Conservation (phyloP, 2,113 vertebrate genomes). For the Chionodraco myersi region DNA sequence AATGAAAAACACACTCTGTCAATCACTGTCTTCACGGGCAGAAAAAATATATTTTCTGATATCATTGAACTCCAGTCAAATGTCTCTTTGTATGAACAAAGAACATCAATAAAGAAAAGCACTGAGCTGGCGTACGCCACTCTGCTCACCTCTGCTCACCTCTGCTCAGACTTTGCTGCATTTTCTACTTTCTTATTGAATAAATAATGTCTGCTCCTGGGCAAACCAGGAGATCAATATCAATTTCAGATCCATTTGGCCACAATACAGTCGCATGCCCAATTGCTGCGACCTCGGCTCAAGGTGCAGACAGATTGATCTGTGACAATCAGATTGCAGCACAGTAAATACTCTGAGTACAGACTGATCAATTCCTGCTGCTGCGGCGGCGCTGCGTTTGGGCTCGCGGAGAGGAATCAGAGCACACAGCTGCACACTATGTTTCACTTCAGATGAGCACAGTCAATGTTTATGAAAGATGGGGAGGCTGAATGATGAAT, state of each 20-base stretch:
- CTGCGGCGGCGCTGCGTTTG: conserved; percentile 15
- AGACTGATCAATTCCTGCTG: conserved; percentile 31
- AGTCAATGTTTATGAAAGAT: conserved; percentile 34
- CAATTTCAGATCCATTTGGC: conserved; percentile 66
- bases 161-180: conserved; percentile 11
- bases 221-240: conserved; percentile 67
- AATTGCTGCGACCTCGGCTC: conserved; percentile 28
- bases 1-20: too few relatives aligned
- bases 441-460: not conserved
- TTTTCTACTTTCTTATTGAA: conserved; percentile 54
- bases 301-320: conserved; percentile 58
- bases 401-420: conserved; percentile 19
- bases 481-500: conserved; percentile 35
- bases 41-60: not conserved
- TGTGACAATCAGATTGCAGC: conserved; percentile 58
- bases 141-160: conserved; percentile 21
- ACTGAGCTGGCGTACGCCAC: not conserved
- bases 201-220: conserved; percentile 54
- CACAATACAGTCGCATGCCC: conserved; percentile 44
- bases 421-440: conserved; percentile 1
- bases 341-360: conserved; percentile 34
- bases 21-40: too few relatives aligned
- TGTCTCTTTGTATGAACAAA: not conserved
- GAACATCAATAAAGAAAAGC: not conserved
- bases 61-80: not conserved